These are phyloP conservation scores for Sepioteuthis lessoniana DNA, from an alignment of 2,888 invertebrate species.

Conservation along the genomic window DNA sequence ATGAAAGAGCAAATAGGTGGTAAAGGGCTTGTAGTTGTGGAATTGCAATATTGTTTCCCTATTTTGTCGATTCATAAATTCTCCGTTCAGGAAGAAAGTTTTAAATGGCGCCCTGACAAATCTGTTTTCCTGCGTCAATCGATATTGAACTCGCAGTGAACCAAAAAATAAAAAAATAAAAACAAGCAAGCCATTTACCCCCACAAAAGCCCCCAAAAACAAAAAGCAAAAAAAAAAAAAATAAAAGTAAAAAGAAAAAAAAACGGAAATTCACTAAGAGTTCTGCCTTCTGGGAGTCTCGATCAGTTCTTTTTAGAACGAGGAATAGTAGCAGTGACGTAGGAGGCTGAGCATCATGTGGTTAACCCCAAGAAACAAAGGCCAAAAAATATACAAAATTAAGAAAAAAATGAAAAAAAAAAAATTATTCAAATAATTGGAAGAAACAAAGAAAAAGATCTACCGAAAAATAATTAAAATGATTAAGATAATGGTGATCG, in stretches of 20 bases:
- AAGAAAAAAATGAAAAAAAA: not conserved
- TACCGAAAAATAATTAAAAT: not conserved
- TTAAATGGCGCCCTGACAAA: constrained; percentile 4
- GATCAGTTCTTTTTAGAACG: not conserved
- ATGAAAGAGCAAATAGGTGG: no score
- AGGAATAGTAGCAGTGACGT: not conserved
- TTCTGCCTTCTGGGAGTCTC: not conserved
- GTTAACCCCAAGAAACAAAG: not conserved
- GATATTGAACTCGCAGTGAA: constrained; percentile 12
- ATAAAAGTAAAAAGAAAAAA: no score
- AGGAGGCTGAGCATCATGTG: not conserved
- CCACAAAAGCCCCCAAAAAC: no score
- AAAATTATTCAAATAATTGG: not conserved
- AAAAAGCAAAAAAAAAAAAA: no score
- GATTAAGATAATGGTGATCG: not conserved
- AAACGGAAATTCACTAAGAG: not conserved
- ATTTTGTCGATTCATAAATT: constrained; percentile 20
- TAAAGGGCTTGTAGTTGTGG: not conserved
- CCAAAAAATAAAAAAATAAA: not conserved
- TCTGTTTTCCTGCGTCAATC: not conserved
- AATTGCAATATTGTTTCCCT: not conserved
- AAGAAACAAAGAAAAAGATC: not conserved
- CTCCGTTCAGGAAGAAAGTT: not conserved
- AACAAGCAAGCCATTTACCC: no score
- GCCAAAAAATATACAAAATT: no score